Evolutionary conservation across 2,113 vertebrate species (phyloP), one percentile per base, ranked within the genome.

Genomic region (Scartelaos histophorus): DNA sequence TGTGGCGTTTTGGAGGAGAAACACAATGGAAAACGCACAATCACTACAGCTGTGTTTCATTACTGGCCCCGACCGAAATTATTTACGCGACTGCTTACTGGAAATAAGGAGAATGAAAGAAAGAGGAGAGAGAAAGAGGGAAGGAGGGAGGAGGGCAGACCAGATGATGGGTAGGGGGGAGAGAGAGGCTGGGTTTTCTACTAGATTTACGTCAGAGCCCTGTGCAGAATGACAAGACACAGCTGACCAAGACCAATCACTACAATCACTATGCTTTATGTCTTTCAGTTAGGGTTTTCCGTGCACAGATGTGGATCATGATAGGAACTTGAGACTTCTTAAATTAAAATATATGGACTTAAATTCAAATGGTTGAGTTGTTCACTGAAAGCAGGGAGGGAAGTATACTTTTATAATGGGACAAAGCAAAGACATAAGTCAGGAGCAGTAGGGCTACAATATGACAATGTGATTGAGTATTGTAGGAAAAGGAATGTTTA

Each of bases 21-120:
- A 90, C 87, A 92, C 88, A 93, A 93, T 92, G 91, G 92, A 93
- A 92, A 93, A 91, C 47, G 73, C 82, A 83, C 76, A 49, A 90
- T 92, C 87, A 86, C 76, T 68, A 79, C 92, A 93, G 91, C 88
- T 93, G 92, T 89, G 84, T 91, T 67, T 71, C 80, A 93, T 93
- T 93, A 93, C 87, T 81, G 79, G 65, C 85, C 83, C 79, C 85
- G 85, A 90, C 83, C 69, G 62, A 85, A 80, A 87, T 89, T 87
- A 90, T 92, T 92, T 90, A 90, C 90, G 87, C 78, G 82, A 78
- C 85, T 77, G 77, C 85, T 91, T 89, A 91, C 90, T 90, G 90
- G 90, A 91, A 91, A 64, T 83, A 72, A 12, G 78, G 70, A 46
- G 54, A 38, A 56, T 62, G 60, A 58, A 5, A 45, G 49, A 21